A percentile compares a stretch with the other conserved stretches of the same genome.
These are phyloP conservation scores for Odontocerum albicorne DNA, from an alignment of 2,888 invertebrate genomes.

Conservation along the genomic window DNA sequence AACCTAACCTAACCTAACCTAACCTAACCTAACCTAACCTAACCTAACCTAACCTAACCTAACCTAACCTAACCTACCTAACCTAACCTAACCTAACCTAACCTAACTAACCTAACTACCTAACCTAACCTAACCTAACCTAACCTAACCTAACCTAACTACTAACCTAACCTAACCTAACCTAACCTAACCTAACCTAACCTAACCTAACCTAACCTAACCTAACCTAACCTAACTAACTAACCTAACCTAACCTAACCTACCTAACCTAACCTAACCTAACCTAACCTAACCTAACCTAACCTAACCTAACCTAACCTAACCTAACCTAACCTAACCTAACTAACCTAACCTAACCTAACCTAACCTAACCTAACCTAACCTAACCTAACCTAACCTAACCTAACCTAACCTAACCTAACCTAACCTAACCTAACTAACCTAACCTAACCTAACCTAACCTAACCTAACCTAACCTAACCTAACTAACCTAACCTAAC, in stretches of 20 bases:
- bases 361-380: slow-evolving; percentile 17
- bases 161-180: slow-evolving; percentile 19
- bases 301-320: slow-evolving; percentile 21
- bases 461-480: slow-evolving; percentile 36
- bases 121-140: slow-evolving; percentile 16
- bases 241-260: too few relatives aligned
- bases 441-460: slow-evolving; percentile 30
- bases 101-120: too few relatives aligned
- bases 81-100: slow-evolving; percentile 14
- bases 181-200: slow-evolving; percentile 20
- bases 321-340: slow-evolving; percentile 15
- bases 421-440: slow-evolving; percentile 34
- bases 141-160: slow-evolving; percentile 21
- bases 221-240: slow-evolving; percentile 22
- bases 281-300: slow-evolving; percentile 21
- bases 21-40: slow-evolving; percentile 21
- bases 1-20: slow-evolving; percentile 19
- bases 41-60: slow-evolving; percentile 16
- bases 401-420: slow-evolving; percentile 14
- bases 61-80: slow-evolving; percentile 16
- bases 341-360: slow-evolving; percentile 11
- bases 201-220: slow-evolving; percentile 22
- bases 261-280: slow-evolving; percentile 21
- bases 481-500: slow-evolving; percentile 35
- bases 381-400: slow-evolving; percentile 11